phyloP scores from a whole-genome alignment of 2,113 vertebrate genomes.

The Engraulis encrasicolus region DNA sequence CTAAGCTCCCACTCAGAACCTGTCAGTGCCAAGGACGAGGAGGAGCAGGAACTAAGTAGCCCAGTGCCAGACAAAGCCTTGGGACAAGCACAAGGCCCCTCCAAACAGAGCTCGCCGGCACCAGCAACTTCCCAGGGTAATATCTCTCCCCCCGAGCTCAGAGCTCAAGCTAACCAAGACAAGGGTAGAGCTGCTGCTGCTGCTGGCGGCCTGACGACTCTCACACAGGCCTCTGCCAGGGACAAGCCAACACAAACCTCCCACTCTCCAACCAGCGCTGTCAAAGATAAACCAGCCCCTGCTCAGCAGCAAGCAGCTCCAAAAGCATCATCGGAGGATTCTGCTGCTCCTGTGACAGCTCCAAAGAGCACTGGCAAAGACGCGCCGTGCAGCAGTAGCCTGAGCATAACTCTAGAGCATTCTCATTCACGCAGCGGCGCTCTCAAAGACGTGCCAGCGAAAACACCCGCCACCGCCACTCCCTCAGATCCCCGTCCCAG shows the following conservation, averaged over 20 bases:
- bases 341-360: not conserved
- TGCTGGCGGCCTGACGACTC: not conserved
- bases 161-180: not conserved
- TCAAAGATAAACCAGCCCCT: slow-evolving; percentile 17
- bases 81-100: not conserved
- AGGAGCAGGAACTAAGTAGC: slow-evolving; percentile 17
- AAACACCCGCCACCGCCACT: slow-evolving; percentile 12
- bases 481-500: not conserved
- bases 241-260: not conserved
- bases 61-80: not conserved
- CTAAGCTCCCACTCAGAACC: not conserved
- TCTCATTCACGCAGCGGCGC: not conserved
- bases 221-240: not conserved
- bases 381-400: not conserved
- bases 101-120: not conserved
- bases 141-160: not conserved
- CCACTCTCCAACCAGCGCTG: not conserved
- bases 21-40: not conserved
- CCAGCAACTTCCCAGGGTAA: not conserved
- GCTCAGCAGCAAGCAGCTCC: slow-evolving; percentile 11
- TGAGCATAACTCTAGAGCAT: not conserved
- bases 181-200: not conserved
- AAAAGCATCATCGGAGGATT: not conserved
- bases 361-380: not conserved
- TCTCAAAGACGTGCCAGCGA: not conserved